Evolutionary conservation across 2,888 invertebrate genomes (phyloP).

Genomic region (Papilio protenor): DNA sequence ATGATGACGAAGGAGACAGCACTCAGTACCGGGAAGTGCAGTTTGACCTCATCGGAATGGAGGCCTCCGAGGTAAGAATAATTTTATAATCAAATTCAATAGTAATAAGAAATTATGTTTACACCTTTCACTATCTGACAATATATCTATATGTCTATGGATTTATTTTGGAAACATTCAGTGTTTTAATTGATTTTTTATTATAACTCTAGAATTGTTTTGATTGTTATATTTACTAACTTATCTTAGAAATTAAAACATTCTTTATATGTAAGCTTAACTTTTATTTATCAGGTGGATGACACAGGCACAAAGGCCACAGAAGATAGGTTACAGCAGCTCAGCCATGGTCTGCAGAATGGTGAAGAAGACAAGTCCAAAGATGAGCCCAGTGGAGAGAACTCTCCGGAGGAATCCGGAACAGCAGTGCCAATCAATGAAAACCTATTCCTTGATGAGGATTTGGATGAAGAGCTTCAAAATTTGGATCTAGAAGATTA

Average conservation of each 20-base stretch:
- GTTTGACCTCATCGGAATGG: slow-evolving; percentile 88
- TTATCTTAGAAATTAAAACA: background rate
- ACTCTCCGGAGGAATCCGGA: slow-evolving; percentile 70
- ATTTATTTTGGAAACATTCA: too few species aligned
- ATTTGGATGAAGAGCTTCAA: slow-evolving; percentile 93
- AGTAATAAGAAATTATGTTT: too few species aligned
- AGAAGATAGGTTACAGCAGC: slow-evolving; percentile 85
- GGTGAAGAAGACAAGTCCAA: slow-evolving; percentile 52
- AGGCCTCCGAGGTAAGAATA: slow-evolving; percentile 88
- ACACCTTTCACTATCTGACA: too few species aligned
- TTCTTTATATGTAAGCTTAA: background rate
- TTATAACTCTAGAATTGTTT: too few species aligned
- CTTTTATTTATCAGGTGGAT: slow-evolving; percentile 82
- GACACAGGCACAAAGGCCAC: slow-evolving; percentile 90
- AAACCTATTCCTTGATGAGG: slow-evolving; percentile 95
- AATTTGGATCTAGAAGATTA: slow-evolving; percentile 89
- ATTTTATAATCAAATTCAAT: background rate
- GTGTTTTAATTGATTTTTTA: too few species aligned
- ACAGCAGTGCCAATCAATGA: slow-evolving; percentile 93
- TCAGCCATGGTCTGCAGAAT: slow-evolving; percentile 63
- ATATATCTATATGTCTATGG: too few species aligned
- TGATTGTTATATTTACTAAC: background rate
- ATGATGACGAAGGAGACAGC: slow-evolving; percentile 73
- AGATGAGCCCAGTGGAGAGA: slow-evolving; percentile 46
- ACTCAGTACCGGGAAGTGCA: slow-evolving; percentile 90